Base-by-base conservation (phyloP, 1,140 invertebrate species). In the Caenorhabditis latens region DNA sequence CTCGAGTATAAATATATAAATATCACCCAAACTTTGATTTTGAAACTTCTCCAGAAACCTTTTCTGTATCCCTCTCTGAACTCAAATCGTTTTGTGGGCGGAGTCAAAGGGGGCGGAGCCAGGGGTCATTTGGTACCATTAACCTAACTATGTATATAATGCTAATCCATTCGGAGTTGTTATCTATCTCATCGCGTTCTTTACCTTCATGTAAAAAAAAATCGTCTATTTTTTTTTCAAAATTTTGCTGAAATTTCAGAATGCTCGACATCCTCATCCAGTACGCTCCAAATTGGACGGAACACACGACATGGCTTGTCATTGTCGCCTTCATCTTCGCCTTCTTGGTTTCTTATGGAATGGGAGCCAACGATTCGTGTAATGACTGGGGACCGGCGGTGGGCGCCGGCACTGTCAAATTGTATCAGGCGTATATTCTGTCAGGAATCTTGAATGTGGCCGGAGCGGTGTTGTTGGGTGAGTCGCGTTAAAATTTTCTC, bases 311-410 rank as follows among this genome's bases (percentile, higher is more conserved):
- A 88, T 88, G 87, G 87, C 84, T 88, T 75, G 40, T 88, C n/a
- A 55, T 85, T 7, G 67, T 88, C 4, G 87, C 87, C 21, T 88
- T 88, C 63, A 32, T 88, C 13, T 88, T 88, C 48, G 87, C 87
- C n/a, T 88, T 88, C 50, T 57, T 84, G 57, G 87, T 88, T 19
- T 88, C 87, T 8, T 88, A 88, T 57, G 87, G 87, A 84, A 88
- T 88, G 87, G 87, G 87, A 32, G 87, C 87, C 11, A 88, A 88
- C 53, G 87, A 88, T 55, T 71, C 83, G 11, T 88, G 87, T 24
- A 88, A 88, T 42, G 87, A 88, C 53, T 88, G 87, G 87, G 87
- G 87, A 32, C 83, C 87, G 16, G 83, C 87, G 1, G 87, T 88
- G 0, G 87, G 87, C 21, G 87, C 87, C 13, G 87, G 87, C 40